Conservation (phyloP, 2,113 vertebrate species). For the Axis porcinus region DNA sequence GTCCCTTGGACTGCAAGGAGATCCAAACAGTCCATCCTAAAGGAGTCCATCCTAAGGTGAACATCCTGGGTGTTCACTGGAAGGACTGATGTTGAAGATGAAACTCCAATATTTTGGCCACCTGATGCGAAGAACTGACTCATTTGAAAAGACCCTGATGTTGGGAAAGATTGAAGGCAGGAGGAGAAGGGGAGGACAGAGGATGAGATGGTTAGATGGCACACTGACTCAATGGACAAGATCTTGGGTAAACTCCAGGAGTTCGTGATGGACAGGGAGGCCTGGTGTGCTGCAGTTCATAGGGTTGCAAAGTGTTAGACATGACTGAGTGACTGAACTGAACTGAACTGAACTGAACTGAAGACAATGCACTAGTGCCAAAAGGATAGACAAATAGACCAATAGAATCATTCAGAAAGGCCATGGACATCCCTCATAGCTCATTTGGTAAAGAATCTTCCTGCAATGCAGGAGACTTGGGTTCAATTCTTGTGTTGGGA, state of each 20-base stretch:
- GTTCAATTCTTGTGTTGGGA: not conserved
- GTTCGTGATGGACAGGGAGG: not conserved
- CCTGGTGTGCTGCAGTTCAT: not conserved
- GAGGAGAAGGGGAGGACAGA: not conserved
- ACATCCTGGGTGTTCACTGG: not conserved
- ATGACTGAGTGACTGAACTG: not conserved
- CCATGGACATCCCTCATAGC: not conserved
- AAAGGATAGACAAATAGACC: not conserved
- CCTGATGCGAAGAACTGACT: not conserved
- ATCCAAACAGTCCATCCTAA: not conserved
- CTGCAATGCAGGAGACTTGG: not conserved
- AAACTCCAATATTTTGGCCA: not conserved
- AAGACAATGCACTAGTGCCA: not conserved
- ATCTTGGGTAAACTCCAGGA: not conserved
- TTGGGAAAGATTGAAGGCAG: not conserved
- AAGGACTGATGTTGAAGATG: not conserved
- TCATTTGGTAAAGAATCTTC: not conserved
- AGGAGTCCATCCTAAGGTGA: not conserved
- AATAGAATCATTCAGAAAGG: not conserved
- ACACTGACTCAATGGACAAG: not conserved
- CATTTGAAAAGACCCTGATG: not conserved
- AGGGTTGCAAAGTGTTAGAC: not conserved
- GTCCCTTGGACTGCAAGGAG: not conserved
- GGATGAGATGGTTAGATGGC: not conserved
- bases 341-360: not conserved